Evolutionary conservation across 2,888 invertebrate species (phyloP).

Genomic region (Sinhomidia bicolor): DNA sequence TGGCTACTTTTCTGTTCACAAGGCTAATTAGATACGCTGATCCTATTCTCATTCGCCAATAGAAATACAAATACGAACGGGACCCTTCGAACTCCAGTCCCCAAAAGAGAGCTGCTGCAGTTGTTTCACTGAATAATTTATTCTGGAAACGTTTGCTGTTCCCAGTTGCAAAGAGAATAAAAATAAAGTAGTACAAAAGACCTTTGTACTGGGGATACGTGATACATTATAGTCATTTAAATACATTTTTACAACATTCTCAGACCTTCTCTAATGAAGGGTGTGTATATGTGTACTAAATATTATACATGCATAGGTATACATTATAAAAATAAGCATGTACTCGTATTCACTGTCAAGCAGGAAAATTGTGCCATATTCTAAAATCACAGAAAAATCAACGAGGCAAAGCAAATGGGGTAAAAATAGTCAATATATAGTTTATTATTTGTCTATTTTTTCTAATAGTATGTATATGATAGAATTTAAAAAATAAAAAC

Average conservation of each 20-base stretch:
- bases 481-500: not conserved
- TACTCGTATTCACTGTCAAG: not conserved
- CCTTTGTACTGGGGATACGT: not conserved
- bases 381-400: not conserved
- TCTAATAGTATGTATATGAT: not conserved
- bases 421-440: not conserved
- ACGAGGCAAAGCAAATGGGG: not conserved
- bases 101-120: not conserved
- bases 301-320: too few relatives aligned
- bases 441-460: too few relatives aligned
- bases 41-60: slow-evolving; percentile 74
- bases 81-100: slow-evolving; percentile 17
- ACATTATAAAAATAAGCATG: not conserved
- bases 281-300: not conserved
- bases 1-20: slow-evolving; percentile 75
- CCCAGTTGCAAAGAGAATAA: not conserved
- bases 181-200: not conserved
- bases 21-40: slow-evolving; percentile 78
- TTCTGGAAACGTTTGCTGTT: not conserved
- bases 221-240: not conserved
- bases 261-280: not conserved
- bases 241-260: not conserved
- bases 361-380: not conserved
- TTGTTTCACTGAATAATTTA: slow-evolving; percentile 17
- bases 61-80: slow-evolving; percentile 60